Evolutionary conservation across 2,797 vertebrate genomes (phyloP).

Genomic region (Nyctalus aviator): DNA sequence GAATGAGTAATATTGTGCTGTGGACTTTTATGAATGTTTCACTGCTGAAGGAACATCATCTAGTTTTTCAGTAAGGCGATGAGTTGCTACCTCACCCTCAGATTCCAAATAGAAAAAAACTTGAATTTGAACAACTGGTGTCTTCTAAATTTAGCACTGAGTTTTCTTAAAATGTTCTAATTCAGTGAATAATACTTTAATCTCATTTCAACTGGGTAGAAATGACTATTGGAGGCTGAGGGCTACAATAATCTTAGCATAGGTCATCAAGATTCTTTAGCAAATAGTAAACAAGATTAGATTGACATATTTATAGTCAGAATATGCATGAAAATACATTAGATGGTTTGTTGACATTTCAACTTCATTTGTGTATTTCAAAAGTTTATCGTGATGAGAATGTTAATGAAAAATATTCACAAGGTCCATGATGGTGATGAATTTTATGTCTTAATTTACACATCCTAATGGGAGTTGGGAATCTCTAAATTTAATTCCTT

Average conservation of each 20-base stretch:
- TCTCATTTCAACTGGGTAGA: background rate
- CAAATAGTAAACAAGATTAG: constrained; percentile 38
- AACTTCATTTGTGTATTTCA: constrained; percentile 38
- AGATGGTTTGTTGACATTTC: constrained; percentile 40
- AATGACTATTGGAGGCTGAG: background rate
- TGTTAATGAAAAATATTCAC: constrained; percentile 56
- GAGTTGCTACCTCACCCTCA: background rate
- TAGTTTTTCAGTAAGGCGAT: background rate
- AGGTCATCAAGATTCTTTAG: constrained; percentile 2
- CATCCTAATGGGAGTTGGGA: constrained; percentile 11
- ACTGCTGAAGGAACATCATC: background rate
- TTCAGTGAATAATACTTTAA: background rate
- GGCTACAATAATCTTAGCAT: background rate
- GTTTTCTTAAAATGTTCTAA: constrained; percentile 51
- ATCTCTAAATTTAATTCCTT: constrained; percentile 46
- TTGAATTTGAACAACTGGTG: background rate
- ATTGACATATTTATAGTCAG: background rate
- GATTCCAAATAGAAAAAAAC: background rate
- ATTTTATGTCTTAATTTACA: constrained; percentile 51
- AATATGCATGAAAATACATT: constrained; percentile 31
- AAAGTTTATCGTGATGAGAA: constrained; percentile 63
- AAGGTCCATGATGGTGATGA: background rate
- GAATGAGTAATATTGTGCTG: constrained; percentile 66
- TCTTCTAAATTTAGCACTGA: constrained; percentile 11
- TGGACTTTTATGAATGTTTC: constrained; percentile 69